Conservation (phyloP, 2,888 invertebrate genomes). For the Koerneria pararmatus region DNA sequence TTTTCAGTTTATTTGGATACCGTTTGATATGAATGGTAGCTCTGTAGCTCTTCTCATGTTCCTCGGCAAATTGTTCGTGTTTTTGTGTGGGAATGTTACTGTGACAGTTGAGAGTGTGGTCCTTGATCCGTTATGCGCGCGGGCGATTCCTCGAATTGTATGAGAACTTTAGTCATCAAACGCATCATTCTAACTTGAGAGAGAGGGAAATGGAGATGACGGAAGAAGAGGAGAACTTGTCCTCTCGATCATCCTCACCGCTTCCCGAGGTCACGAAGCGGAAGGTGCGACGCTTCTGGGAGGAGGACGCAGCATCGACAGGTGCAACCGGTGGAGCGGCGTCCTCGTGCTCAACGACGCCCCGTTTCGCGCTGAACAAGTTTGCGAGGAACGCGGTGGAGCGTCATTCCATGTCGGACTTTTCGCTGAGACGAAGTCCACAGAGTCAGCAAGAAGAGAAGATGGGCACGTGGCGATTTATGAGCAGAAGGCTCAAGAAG, state of each 20-base stretch:
- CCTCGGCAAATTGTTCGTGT: no score
- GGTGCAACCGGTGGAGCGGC: background rate
- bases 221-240: slow-evolving; percentile 21
- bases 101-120: no score
- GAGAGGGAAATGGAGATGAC: slow-evolving; percentile 21
- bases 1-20: no score
- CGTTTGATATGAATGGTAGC: no score
- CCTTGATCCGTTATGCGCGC: no score
- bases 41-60: no score
- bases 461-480: background rate
- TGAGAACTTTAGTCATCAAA: no score
- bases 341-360: background rate
- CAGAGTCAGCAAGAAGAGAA: background rate
- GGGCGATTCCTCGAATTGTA: no score
- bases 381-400: background rate
- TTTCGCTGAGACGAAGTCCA: slow-evolving; percentile 11
- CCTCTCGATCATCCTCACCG: background rate
- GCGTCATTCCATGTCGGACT: slow-evolving; percentile 17
- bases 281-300: slow-evolving; percentile 11
- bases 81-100: no score
- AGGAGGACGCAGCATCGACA: slow-evolving; percentile 17
- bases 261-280: background rate
- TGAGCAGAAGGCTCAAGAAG: slow-evolving; percentile 5
- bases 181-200: no score
- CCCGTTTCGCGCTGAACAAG: background rate